Evolutionary conservation across 2,113 vertebrate species (phyloP).

Genomic region (Spizaetus ornatus): DNA sequence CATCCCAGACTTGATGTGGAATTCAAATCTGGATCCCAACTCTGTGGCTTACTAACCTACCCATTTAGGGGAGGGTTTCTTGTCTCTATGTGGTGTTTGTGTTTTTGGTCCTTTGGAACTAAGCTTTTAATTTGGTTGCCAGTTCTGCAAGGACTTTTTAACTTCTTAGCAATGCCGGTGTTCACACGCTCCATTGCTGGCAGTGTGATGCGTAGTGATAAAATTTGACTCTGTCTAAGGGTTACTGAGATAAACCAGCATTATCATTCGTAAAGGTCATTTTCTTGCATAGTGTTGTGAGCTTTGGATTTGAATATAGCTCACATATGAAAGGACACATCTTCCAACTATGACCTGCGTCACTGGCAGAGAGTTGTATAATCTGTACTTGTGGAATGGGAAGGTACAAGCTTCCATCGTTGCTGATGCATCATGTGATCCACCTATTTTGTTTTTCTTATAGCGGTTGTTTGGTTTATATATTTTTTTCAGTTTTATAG

Average conservation of each 20-base stretch:
- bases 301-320: conserved; percentile 15
- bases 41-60: conserved; percentile 58
- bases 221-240: conserved; percentile 70
- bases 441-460: not conserved
- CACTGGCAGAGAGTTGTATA: conserved; percentile 56
- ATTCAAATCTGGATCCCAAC: conserved; percentile 51
- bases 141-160: conserved; percentile 55
- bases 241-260: conserved; percentile 60
- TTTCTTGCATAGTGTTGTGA: conserved; percentile 44
- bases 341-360: conserved; percentile 62
- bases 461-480: conserved; percentile 14
- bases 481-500: not conserved
- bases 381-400: conserved; percentile 49
- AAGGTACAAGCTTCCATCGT: conserved; percentile 34
- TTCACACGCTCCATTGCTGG: conserved; percentile 45
- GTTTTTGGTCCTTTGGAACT: conserved; percentile 62
- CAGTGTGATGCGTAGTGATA: conserved; percentile 51
- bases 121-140: conserved; percentile 52
- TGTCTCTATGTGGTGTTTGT: conserved; percentile 33
- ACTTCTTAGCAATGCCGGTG: conserved; percentile 23
- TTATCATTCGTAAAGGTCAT: conserved; percentile 32
- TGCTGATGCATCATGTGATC: conserved; percentile 38
- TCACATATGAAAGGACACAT: conserved; percentile 41
- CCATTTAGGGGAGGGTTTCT: conserved; percentile 16
- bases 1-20: conserved; percentile 35